Evolutionary conservation across 1,140 invertebrate species (phyloP), one percentile per base, ranked within the genome.

Genomic region (Eueides isabella): DNA sequence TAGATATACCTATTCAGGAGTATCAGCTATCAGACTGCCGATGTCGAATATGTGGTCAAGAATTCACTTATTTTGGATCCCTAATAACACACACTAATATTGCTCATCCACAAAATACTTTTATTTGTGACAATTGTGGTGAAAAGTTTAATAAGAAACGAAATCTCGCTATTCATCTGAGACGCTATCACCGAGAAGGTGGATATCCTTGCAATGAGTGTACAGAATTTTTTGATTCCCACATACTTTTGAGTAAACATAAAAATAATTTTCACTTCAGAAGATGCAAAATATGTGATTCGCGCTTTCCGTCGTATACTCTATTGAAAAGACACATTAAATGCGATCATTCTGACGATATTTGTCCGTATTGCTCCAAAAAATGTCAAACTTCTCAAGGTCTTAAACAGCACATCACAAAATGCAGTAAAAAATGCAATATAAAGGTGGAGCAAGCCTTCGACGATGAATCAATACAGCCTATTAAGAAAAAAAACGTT

Each of bases 111-210:
- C 82, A 81, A 38, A 87, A 88, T 19, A 80, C 73, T 68, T 91
- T 84, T 29, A 78, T 89, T 33, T 92, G 91, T 66, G 78, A 88
- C 67, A 81, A 88, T 61, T 92, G 91, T 70, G 89, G 88, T 1
- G 33, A 76, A 2, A 79, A 62, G 6, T 91, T 88, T 16, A 90
- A 88, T 64, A 90, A 87, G 63, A 89, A 88, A 61, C 78, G 83
- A 26, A 82, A 85, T 77, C 74, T 91, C 31, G 76, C 75, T 0
- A 29, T 80, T 5, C 91, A 92, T 79, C 72, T 89, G 14, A 76
- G 86, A 6, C 75, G 84, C 28, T 82, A 82, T 30, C 91, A 92
- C 31, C 76, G 77, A 5, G 38, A 80, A 41, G 88, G 85, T 1
- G 86, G 85, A 1, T 86, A 91, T 29, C 66, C 80, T 5, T 92